Conservation (phyloP, 2,113 vertebrate species). For the Emydura subglobosa region DNA sequence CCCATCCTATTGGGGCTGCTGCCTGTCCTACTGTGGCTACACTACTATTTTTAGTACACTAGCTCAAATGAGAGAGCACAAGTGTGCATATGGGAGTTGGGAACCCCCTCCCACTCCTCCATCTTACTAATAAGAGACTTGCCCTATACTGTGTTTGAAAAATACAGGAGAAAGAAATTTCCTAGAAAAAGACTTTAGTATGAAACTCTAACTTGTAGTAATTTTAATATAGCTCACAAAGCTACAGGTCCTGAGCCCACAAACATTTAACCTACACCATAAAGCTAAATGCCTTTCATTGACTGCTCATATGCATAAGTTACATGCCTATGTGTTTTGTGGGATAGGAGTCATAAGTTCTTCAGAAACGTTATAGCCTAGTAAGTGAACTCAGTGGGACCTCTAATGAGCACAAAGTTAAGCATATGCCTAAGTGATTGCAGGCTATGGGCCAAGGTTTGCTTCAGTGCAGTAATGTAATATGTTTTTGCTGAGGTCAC, state of each 20-base stretch:
- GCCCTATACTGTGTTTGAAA: neutral
- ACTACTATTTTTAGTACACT: neutral
- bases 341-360: neutral
- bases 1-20: no score
- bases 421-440: neutral
- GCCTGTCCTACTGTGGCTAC: neutral
- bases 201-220: neutral
- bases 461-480: neutral
- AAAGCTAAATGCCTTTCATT: neutral
- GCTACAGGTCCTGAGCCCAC: neutral
- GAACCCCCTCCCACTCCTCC: neutral
- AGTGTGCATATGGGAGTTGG: neutral
- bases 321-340: neutral
- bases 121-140: neutral
- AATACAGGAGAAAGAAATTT: neutral
- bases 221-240: neutral
- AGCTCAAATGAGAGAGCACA: neutral
- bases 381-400: neutral
- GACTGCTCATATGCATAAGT: neutral
- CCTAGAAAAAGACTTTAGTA: neutral
- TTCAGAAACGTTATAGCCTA: neutral
- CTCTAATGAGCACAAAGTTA: neutral
- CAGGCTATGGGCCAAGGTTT: neutral
- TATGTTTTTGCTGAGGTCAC: neutral
- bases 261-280: neutral